Conservation (phyloP, 2,888 invertebrate species). For the Catocala fraxini region DNA sequence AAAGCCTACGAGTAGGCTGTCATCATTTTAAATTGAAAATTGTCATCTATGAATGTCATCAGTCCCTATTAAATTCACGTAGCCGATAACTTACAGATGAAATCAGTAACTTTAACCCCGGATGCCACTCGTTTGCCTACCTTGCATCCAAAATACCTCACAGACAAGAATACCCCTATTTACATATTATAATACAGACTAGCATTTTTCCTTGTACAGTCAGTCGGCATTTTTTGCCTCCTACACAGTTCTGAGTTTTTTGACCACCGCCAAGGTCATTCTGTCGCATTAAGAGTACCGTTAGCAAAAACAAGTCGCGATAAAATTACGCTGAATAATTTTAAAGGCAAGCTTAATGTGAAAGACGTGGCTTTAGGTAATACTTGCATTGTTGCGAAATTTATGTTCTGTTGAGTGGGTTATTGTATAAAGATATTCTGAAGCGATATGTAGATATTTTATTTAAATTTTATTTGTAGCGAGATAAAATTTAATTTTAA, state of each 20-base stretch:
- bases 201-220: slow-evolving; percentile 31
- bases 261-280: slow-evolving; percentile 46
- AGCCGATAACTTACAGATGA: too few species aligned
- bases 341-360: slow-evolving; percentile 34
- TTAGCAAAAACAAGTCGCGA: slow-evolving; percentile 38
- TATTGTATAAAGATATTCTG: background rate
- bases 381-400: background rate
- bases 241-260: slow-evolving; percentile 38
- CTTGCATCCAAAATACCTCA: background rate
- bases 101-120: too few species aligned
- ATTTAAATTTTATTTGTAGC: too few species aligned
- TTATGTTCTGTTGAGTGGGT: too few species aligned
- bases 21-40: too few species aligned
- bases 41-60: too few species aligned
- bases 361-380: slow-evolving; percentile 28
- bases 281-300: slow-evolving; percentile 37
- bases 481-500: too few species aligned
- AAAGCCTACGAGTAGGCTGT: too few species aligned
- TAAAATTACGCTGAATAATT: slow-evolving; percentile 38
- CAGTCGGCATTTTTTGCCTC: slow-evolving; percentile 32
- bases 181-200: slow-evolving; percentile 11
- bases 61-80: too few species aligned
- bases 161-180: slow-evolving; percentile 5
- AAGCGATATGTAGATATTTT: background rate
- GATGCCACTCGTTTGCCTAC: background rate